Evolutionary conservation across 1,140 invertebrate genomes (phyloP), one percentile per base, ranked within the genome.

Genomic region (Schlechtendalia chinensis): DNA sequence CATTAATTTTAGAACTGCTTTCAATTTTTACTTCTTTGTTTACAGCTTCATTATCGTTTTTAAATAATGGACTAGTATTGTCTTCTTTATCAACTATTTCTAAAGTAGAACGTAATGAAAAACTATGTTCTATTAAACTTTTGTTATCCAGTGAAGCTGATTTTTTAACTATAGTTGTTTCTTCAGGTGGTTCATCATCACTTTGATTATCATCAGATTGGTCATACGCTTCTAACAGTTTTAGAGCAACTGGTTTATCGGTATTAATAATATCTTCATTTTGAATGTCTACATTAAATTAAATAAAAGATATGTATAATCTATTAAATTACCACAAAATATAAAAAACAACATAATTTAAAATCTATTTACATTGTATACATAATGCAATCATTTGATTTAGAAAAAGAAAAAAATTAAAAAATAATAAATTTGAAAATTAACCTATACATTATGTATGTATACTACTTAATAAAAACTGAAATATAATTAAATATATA

Each of bases 181-280:
- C 75, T 50, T 63, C 45, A 19, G 75, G 75, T 39, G 75, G 32
- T 47, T 79, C 75, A 5, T 17, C 12, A 22, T 77, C 72, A 17
- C 56, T 77, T n/a, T 56, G 47, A 75, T 59, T 22, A 58, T 75
- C 72, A 59, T 54, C 58, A 47, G 32, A 47, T 47, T 79, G 11
- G 47, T 63, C 58, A 79, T 79, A 79, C 12, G 50, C 45, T 45
- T 79, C 58, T 47, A 79, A 27, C 17, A 79, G 54, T 61, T 79
- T 79, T 63, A 79, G 61, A 29, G 11, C 56, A 79, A 16, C 58
- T 29, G 56, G 39, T 53, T 79, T 79, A n/a, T 45, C 39, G 0
- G 19, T 24, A 6, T 17, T 50, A 6, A 12, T 11, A 50, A 12
- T 10, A 50, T 11, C 8, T 8, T 79, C 75, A 3, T 79, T 47